Base-by-base conservation (phyloP, 2,888 invertebrate genomes). In the Hirudinaria manillensis region DNA sequence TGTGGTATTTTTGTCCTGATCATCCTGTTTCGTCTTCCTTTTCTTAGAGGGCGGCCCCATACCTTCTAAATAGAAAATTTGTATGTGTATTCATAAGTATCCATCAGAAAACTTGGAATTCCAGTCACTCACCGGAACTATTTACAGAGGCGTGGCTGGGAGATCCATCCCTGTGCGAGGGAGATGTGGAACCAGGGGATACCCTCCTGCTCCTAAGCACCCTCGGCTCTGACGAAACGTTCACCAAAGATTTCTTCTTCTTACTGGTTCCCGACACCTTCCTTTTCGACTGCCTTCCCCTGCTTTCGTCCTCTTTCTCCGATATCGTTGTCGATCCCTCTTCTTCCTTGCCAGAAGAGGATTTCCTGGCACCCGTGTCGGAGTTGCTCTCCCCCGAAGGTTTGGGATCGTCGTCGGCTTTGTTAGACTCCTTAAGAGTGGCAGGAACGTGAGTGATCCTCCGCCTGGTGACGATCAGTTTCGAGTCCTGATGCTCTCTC, bases 391-490 rank as follows among this genome's bases (percentile, higher is more conserved):
- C 68, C 27, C 6, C 68, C 10, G 32, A n/a, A 4, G 68, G n/a
- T 10, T 45, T 45, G 6, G 45, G 45, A 45, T 45, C 13, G 1
- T 45, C 45, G 13, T 68, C 36, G 16, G 13, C 68, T 24, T 24
- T 32, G 68, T 24, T 68, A 6, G n/a, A 24, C 4, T n/a, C 45
- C 16, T 27, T 70, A n/a, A 51, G 6, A 45, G 76, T 36, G n/a
- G 72, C 72, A 7, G 67, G 56, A n/a, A 67, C 45, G 21, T 70
- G 70, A 61, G 76, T 61, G 24, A 76, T 74, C 36, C 76, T 53
- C 19, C 73, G 2, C 24, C 77, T 56, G 13, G 77, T 77, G 56
- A 77, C 76, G 38, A 76, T 67, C 27, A 77, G 71, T 56, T 77
- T 77, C 36, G 73, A 68, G 7, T 70, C 70, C 24, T 66, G 32